A percentile compares a stretch with the other conserved stretches of the same genome.
phyloP scores from a whole-genome alignment of 2,797 vertebrate species.

The Sus cebifrons region DNA sequence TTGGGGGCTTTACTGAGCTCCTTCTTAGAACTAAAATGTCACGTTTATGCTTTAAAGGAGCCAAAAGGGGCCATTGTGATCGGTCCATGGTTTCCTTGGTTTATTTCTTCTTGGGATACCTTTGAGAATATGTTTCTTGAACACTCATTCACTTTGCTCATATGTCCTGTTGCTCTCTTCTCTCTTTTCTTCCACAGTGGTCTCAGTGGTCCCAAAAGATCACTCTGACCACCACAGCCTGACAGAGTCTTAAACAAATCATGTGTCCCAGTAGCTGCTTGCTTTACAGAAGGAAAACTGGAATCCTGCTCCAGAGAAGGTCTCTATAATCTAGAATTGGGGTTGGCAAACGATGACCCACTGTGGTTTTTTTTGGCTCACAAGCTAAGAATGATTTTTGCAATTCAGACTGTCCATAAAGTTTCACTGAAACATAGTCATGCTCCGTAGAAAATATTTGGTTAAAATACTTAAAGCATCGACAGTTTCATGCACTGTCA shows the following conservation, averaged over 20 bases:
- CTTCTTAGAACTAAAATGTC: slow-evolving; percentile 5
- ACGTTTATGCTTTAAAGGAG: slow-evolving; percentile 7
- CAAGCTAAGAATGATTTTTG: slow-evolving; percentile 33
- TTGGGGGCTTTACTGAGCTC: slow-evolving; percentile 11
- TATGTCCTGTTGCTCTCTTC: neutral
- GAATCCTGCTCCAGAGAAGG: neutral
- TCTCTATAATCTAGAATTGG: neutral
- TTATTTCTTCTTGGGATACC: neutral
- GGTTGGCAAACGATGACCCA: neutral
- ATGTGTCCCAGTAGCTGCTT: neutral
- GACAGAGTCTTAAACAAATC: neutral
- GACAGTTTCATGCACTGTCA: rapidly evolving
- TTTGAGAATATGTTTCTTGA: neutral
- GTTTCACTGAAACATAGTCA: neutral
- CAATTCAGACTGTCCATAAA: neutral
- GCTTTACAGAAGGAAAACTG: neutral
- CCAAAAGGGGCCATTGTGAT: neutral
- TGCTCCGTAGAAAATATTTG: neutral
- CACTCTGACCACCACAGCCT: no score
- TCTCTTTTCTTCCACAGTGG: neutral
- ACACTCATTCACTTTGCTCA: neutral
- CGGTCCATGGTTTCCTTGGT: neutral
- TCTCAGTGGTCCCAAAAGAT: neutral
- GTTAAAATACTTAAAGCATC: neutral
- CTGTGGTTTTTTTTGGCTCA: neutral